Base-by-base conservation (phyloP, 2,888 invertebrate genomes). In the Steinernema scapterisci region DNA sequence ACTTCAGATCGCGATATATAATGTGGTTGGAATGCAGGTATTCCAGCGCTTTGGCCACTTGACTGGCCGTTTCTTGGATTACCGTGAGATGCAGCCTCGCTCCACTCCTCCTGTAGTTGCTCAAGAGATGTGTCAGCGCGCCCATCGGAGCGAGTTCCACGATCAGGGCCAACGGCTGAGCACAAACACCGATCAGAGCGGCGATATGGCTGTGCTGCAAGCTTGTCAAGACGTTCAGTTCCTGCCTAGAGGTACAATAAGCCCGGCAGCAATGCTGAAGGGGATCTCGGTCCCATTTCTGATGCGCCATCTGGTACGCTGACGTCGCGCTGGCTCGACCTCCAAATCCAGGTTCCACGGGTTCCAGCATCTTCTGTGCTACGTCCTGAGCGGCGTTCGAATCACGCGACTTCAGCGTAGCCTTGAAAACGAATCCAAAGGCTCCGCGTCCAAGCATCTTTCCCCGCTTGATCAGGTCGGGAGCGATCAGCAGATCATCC, bases 301-400 rank as follows among this genome's bases (percentile, higher is more conserved):
- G 93, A 78, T 92, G 89, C 0, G 93, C 93, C 56, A 92, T 92
- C 91, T 92, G 86, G 1, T 78, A 81, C 1, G 91, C 91, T 6
- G 91, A 89, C 48, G 91, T 83, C 1, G 92, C 92, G 0, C 92
- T 92, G 73, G 91, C 91, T 71, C 91, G 89, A 0, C 92, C 92
- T 82, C 91, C 91, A 0, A 91, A 89, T 0, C 92, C 94, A 1
- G 95, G 95, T 76, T 94, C 93, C 13, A 95, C 94, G 0, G 97
- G 96, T 88, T 96, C 95, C 75, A 97, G 89, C 92, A 96, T 95
- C 90, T 97, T 97, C 90, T 97, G 92, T 0, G 97, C 97, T 0
- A 96, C 93, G 76, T 93, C 91, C 25, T 25, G 25, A 9, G 63
- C 27, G 31, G 63, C 27, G 31, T 9, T 25, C 31, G 48, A 48